Percentiles rank a stretch among this genome's conserved stretches.
Evolutionary conservation across 2,797 vertebrate species (phyloP).

Genomic region (Pelodytes ibericus): DNA sequence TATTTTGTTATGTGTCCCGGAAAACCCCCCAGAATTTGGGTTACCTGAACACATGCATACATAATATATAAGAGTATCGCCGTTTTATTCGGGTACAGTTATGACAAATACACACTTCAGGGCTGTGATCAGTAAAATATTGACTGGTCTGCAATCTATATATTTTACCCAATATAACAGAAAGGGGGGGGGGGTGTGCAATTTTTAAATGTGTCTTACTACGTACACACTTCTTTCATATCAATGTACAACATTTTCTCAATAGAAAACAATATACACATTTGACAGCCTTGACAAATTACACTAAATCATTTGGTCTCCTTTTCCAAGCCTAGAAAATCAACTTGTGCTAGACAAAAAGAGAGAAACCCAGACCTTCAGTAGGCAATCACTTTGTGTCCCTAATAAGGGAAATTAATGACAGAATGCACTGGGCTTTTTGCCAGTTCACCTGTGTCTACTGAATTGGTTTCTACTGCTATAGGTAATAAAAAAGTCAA

Average conservation of each 20-base stretch:
- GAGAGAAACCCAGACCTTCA: neutral
- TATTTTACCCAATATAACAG: too few relatives aligned
- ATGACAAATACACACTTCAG: too few relatives aligned
- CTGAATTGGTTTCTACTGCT: constrained; percentile 42
- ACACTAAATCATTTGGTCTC: neutral
- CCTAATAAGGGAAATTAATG: constrained; percentile 53
- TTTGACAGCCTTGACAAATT: neutral
- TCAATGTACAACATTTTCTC: neutral
- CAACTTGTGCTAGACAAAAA: constrained; percentile 17
- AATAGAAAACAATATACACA: neutral
- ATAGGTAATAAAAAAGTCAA: constrained; percentile 52
- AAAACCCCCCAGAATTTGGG: too few relatives aligned
- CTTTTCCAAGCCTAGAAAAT: constrained; percentile 33
- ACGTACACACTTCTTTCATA: neutral
- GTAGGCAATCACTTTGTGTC: constrained; percentile 17
- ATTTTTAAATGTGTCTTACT: too few relatives aligned
- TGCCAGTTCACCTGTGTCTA: constrained; percentile 32
- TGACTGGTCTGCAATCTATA: too few relatives aligned
- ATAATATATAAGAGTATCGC: too few relatives aligned
- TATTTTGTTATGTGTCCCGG: too few relatives aligned
- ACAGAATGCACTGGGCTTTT: constrained; percentile 28
- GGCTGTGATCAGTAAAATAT: too few relatives aligned
- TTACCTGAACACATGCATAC: too few relatives aligned
- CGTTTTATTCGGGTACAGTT: too few relatives aligned
- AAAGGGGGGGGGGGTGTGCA: too few relatives aligned